A percentile compares a stretch with the other conserved stretches of the same genome.
Conservation (phyloP, 2,113 vertebrate genomes). For the Coregonus clupeaformis region DNA sequence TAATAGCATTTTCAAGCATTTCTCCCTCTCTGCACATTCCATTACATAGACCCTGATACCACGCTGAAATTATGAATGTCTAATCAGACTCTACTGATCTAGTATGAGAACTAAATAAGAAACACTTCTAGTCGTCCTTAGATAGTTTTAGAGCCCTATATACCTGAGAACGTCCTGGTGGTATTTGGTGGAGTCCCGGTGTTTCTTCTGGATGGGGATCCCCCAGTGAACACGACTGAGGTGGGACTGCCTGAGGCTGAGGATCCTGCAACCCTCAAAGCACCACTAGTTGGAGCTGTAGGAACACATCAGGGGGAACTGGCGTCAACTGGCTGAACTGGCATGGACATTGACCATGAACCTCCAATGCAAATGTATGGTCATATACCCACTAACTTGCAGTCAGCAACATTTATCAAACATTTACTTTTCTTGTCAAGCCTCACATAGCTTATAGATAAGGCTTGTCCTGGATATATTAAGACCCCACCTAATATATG, state of each 20-base stretch:
- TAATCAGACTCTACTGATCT: neutral
- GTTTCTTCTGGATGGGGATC: conserved; percentile 81
- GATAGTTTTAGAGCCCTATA: conserved; percentile 6
- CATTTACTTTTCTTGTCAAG: conserved; percentile 8
- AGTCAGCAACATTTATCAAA: conserved; percentile 1
- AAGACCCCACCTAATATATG: conserved; percentile 9
- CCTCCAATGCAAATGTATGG: conserved; percentile 4
- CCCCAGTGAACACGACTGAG: conserved; percentile 83
- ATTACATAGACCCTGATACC: no score
- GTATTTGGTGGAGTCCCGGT: conserved; percentile 73
- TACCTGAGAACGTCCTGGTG: conserved; percentile 83
- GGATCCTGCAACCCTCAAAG: conserved; percentile 58
- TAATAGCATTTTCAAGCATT: no score
- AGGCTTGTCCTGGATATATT: conserved; percentile 1
- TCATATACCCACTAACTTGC: neutral
- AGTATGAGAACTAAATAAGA: neutral
- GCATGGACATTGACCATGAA: neutral
- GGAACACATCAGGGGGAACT: conserved; percentile 24
- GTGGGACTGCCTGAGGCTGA: conserved; percentile 75
- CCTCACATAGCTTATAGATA: neutral
- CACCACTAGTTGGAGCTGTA: conserved; percentile 83
- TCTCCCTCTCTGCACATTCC: no score
- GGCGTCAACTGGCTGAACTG: neutral
- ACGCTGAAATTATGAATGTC: no score
- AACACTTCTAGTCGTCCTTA: neutral